A percentile compares a stretch with the other conserved stretches of the same genome.
phyloP scores from a whole-genome alignment of 2,113 vertebrate species.

The Phocoena sinus region DNA sequence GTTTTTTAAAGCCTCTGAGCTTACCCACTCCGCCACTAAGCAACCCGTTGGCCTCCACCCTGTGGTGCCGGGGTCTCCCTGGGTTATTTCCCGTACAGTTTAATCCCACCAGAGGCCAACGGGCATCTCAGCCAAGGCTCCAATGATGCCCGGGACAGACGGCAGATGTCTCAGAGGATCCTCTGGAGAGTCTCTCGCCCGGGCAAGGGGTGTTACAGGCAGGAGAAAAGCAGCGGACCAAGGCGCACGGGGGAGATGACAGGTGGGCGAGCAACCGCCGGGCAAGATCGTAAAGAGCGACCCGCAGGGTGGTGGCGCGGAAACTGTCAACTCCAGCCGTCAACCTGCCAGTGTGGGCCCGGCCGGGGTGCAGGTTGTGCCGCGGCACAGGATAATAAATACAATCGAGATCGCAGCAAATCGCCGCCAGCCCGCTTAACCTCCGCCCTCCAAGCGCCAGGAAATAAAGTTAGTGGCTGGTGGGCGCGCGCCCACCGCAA shows the following conservation, averaged over 20 bases:
- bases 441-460: background rate
- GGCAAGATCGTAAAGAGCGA: background rate
- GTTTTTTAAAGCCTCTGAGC: background rate
- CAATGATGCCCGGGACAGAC: background rate
- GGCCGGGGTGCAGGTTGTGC: background rate
- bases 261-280: background rate
- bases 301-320: background rate
- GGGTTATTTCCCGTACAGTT: background rate
- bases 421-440: background rate
- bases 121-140: background rate
- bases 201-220: background rate
- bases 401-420: background rate
- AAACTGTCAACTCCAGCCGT: background rate
- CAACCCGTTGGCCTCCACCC: background rate
- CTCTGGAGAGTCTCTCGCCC: background rate
- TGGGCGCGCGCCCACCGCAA: background rate
- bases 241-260: background rate
- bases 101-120: background rate
- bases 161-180: background rate
- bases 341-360: background rate
- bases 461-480: slow-evolving; percentile 27
- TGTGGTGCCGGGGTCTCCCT: background rate
- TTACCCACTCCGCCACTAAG: background rate
- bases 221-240: background rate
- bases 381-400: background rate